These are phyloP conservation scores for Lucilia sericata DNA, from an alignment of 1,140 invertebrate species.

Conservation along the genomic window DNA sequence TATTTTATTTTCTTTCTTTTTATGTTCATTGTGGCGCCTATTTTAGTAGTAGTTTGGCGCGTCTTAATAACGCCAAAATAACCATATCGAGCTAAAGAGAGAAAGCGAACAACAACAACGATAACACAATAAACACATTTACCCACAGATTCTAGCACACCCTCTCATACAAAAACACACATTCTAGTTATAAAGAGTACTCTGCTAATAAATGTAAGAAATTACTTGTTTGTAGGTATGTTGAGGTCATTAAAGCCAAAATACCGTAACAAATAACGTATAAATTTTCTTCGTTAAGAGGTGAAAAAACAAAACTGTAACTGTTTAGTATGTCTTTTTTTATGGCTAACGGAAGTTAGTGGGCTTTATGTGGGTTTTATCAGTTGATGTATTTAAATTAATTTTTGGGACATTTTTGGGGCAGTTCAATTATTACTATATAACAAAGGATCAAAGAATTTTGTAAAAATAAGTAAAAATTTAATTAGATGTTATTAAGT, in stretches of 20 bases:
- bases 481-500: no score
- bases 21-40: slow-evolving; percentile 39
- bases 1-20: neutral
- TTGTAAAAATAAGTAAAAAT: no score
- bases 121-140: neutral
- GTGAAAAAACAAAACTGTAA: neutral
- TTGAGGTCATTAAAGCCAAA: neutral
- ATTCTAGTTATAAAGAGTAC: no score
- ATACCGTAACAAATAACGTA: neutral
- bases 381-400: neutral
- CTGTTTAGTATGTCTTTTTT: slow-evolving; percentile 13
- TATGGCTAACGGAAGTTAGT: neutral
- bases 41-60: slow-evolving; percentile 43
- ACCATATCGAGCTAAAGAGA: slow-evolving; percentile 17
- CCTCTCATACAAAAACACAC: no score
- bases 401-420: neutral
- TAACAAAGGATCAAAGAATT: no score
- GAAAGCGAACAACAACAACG: neutral
- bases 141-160: neutral
- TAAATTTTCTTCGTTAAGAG: neutral
- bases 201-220: neutral
- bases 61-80: slow-evolving; percentile 42
- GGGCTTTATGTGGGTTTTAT: neutral
- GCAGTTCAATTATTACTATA: neutral
- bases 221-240: slow-evolving; percentile 5